These are phyloP conservation scores for Apantesis nais DNA, from an alignment of 2,888 invertebrate species.

Conservation along the genomic window DNA sequence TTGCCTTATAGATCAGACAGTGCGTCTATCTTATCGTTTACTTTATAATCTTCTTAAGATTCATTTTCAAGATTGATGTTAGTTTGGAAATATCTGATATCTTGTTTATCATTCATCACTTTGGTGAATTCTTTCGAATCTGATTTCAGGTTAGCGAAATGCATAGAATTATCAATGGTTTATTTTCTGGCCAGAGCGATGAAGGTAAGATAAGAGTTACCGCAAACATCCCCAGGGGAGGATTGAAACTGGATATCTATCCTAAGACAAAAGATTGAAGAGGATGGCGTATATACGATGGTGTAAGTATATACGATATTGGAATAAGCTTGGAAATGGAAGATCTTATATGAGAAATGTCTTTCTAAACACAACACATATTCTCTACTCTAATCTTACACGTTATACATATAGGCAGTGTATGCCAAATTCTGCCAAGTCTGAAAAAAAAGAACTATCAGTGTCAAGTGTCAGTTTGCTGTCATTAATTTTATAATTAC, in stretches of 20 bases:
- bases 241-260: no score
- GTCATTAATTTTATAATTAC: not conserved
- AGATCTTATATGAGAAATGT: no score
- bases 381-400: not conserved
- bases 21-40: not conserved
- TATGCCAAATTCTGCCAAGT: not conserved
- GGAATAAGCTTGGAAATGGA: no score
- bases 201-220: no score
- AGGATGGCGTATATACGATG: no score
- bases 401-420: not conserved
- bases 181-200: no score
- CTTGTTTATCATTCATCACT: not conserved
- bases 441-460: not conserved
- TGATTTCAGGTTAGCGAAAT: no score
- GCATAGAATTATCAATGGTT: no score
- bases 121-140: no score
- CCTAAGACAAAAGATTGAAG: no score
- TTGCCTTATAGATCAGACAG: not conserved
- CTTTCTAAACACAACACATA: not conserved
- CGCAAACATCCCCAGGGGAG: no score
- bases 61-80: not conserved
- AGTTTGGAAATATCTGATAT: not conserved
- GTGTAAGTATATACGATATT: no score
- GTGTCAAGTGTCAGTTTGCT: not conserved
- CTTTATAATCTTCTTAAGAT: not conserved